Conservation (phyloP, 2,113 vertebrate genomes). For the Lepisosteus oculatus region DNA sequence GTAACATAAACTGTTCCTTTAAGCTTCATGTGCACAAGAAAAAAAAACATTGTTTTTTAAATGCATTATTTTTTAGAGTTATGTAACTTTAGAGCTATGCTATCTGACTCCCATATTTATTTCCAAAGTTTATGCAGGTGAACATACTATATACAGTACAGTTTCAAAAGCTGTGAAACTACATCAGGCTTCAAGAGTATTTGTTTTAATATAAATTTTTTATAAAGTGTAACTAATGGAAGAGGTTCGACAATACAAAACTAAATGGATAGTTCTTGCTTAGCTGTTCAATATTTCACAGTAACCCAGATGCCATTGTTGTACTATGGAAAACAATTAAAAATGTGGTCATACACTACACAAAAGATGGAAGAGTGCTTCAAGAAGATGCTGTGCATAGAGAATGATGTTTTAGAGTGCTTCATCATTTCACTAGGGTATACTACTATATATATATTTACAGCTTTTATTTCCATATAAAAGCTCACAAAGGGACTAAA, state of each 20-base stretch:
- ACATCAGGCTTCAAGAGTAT: conserved; percentile 4
- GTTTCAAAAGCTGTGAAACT: neutral
- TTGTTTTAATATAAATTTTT: conserved; percentile 60
- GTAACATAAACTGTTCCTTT: no score
- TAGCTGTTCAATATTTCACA: conserved; percentile 61
- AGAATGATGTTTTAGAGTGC: conserved; percentile 56
- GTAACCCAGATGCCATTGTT: conserved; percentile 48
- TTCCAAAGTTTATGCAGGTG: conserved; percentile 1
- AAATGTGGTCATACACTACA: conserved; percentile 26
- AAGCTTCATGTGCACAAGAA: neutral
- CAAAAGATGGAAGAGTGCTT: conserved; percentile 43
- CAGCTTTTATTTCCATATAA: no score
- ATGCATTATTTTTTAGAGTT: neutral
- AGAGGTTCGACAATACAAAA: conserved; percentile 28
- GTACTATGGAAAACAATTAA: conserved; percentile 35
- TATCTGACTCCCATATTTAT: neutral
- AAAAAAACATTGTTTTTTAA: neutral
- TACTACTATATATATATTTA: no score
- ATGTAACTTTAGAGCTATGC: neutral
- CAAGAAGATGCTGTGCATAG: conserved; percentile 47
- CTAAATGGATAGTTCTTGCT: conserved; percentile 36
- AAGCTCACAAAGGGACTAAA: no score
- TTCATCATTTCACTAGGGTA: conserved; percentile 14
- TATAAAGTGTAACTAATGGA: conserved; percentile 42
- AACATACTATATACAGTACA: neutral